A percentile compares a stretch with the other conserved stretches of the same genome.
phyloP scores from a whole-genome alignment of 1,140 invertebrate genomes.

The Dysdera silvatica region DNA sequence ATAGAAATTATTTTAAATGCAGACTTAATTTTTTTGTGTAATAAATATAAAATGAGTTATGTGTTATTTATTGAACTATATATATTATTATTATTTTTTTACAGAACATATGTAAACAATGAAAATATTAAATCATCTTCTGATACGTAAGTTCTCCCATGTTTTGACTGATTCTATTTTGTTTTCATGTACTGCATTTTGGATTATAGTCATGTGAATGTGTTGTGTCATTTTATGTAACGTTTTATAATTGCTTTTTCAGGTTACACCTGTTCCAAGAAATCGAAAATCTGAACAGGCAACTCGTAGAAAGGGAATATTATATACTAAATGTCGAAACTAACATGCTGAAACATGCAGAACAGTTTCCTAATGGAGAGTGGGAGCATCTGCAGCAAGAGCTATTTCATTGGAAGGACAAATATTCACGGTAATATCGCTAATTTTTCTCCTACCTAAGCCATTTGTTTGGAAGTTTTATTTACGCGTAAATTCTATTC shows the following conservation, averaged over 20 bases:
- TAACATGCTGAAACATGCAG: slow-evolving; percentile 68
- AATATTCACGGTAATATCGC: slow-evolving; percentile 65
- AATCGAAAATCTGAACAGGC: slow-evolving; percentile 75
- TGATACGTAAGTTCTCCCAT: slow-evolving; percentile 14
- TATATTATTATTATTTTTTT: too few relatives aligned
- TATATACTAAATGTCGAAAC: slow-evolving; percentile 78
- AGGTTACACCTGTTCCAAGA: slow-evolving; percentile 69
- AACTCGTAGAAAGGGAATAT: slow-evolving; percentile 66
- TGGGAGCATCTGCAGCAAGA: slow-evolving; percentile 73
- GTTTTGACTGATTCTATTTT: neutral
- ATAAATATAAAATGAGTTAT: too few relatives aligned
- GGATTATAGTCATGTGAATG: neutral
- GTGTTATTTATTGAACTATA: too few relatives aligned
- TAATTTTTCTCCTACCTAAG: too few relatives aligned
- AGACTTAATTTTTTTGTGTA: too few relatives aligned
- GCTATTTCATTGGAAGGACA: slow-evolving; percentile 76
- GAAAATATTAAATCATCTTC: neutral
- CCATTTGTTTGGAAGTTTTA: too few relatives aligned
- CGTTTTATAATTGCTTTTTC: slow-evolving; percentile 44
- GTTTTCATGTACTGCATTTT: neutral
- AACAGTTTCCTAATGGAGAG: slow-evolving; percentile 62
- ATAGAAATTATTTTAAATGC: too few relatives aligned
- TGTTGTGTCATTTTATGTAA: neutral
- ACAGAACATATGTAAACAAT: neutral
- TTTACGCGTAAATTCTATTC: too few relatives aligned